Percentiles rank a stretch among this genome's conserved stretches.
Conservation (phyloP, 2,797 vertebrate species). For the Malurus leucopterus region DNA sequence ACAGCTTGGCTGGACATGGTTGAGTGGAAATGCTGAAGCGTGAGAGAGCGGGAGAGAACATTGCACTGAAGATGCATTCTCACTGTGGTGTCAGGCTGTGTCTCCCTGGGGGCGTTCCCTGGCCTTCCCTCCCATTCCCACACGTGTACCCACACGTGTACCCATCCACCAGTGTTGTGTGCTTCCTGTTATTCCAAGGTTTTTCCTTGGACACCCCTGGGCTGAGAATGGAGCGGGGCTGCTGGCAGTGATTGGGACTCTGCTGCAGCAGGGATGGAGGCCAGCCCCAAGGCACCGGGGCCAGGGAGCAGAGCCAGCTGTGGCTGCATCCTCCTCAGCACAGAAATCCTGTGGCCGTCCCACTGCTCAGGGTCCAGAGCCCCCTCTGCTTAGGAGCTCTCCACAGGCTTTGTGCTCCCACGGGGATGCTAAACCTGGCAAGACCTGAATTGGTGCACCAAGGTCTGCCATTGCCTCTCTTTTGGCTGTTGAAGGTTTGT, state of each 20-base stretch:
- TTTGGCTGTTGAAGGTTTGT: neutral
- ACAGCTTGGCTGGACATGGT: conserved; percentile 38
- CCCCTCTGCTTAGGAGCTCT: neutral
- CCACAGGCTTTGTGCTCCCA: neutral
- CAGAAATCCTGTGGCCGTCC: neutral
- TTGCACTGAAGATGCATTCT: neutral
- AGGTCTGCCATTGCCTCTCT: neutral
- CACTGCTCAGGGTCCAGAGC: fast-evolving
- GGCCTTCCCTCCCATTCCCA: neutral
- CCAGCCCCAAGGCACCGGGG: neutral
- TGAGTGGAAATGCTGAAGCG: conserved; percentile 8
- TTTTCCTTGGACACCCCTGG: neutral
- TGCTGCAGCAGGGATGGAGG: neutral
- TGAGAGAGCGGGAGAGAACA: neutral
- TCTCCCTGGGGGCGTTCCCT: neutral
- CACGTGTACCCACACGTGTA: neutral
- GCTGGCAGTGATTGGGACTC: neutral
- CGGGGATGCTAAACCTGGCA: neutral
- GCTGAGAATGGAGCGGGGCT: neutral
- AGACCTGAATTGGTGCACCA: neutral
- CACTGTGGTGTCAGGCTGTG: neutral
- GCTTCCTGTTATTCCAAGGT: neutral
- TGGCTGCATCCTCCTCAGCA: neutral
- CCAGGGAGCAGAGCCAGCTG: neutral
- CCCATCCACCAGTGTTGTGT: neutral